A percentile compares a stretch with the other conserved stretches of the same genome.
Conservation (phyloP, 2,888 invertebrate genomes). For the Seladonia tumulorum region DNA sequence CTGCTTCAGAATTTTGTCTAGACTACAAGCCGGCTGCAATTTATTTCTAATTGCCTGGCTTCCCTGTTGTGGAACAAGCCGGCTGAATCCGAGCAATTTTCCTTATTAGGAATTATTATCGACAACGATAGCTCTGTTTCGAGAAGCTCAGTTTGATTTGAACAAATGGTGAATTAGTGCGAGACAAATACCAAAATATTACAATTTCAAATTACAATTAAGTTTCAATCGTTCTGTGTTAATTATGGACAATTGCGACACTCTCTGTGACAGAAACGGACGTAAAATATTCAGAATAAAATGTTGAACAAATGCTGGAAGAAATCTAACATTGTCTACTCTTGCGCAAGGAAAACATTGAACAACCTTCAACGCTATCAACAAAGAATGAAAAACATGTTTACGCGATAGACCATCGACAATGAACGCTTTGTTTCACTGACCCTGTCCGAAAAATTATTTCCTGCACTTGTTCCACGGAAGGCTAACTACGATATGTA, state of each 20-base stretch:
- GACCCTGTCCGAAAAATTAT: constrained; percentile 35
- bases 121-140: neutral
- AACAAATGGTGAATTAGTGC: neutral
- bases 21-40: neutral
- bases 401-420: constrained; percentile 1
- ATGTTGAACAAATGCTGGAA: neutral
- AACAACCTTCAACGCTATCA: neutral
- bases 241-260: too few relatives aligned
- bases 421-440: constrained; percentile 29
- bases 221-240: too few relatives aligned
- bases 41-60: neutral
- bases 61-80: neutral
- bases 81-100: neutral
- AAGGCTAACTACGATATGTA: constrained; percentile 37
- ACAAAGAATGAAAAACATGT: neutral
- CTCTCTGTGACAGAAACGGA: neutral
- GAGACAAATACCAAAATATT: neutral
- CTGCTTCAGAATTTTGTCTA: neutral
- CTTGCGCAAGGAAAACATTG: neutral
- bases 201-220: too few relatives aligned
- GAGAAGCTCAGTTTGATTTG: neutral
- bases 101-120: neutral
- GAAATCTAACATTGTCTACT: neutral
- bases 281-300: neutral
- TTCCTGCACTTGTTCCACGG: constrained; percentile 28